Base-by-base conservation (phyloP, 2,888 invertebrate species). In the Lycophotia porphyrea region DNA sequence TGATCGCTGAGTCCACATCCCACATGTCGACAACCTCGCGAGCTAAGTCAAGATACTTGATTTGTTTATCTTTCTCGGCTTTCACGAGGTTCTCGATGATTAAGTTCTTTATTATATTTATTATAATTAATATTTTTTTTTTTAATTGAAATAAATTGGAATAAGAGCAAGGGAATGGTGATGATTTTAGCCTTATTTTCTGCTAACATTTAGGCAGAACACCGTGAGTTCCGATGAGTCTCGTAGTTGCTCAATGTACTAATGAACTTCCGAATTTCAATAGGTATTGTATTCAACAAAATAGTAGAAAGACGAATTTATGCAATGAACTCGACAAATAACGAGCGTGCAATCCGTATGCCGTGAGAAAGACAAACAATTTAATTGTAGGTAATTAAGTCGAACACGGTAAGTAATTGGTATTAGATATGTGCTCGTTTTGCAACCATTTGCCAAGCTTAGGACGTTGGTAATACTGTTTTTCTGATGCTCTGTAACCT, bases 341-440 rank as follows among this genome's bases (percentile, higher is more conserved):
- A 81, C 74, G 72, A 65, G 60, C 77, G 60, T 76, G 82, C 76
- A 80, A 80, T 87, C 72, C 58, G 61, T 78, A 74, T 82, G 74
- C 85, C 86, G 86, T 86, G 86, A 85, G 87, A 86, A 85, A 87
- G 66, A 87, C 85, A 84, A 78, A 84, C 84, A 73, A 64, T 67
- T 73, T 86, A 83, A 87, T 83, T 83, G 83, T 79, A 74, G 64
- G 64, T 78, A 80, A 84, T 86, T 86, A 87, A 78, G 63, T 84
- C 58, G 60, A 76, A 85, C 83, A 70, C 72, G 78, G 85, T 75
- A 80, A 86, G 86, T 86, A 84, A 83, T 86, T 80, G 84, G 61
- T 76, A 74, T 76, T 72, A 83, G 76, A 85, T 85, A 80, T 74
- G 83, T 82, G 70, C 69, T 58, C 58, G 60, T 84, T 79, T 82